Percentiles rank a stretch among this genome's conserved stretches.
These are phyloP conservation scores for Agrilus cyanescens DNA, from an alignment of 2,888 invertebrate genomes.

Conservation along the genomic window DNA sequence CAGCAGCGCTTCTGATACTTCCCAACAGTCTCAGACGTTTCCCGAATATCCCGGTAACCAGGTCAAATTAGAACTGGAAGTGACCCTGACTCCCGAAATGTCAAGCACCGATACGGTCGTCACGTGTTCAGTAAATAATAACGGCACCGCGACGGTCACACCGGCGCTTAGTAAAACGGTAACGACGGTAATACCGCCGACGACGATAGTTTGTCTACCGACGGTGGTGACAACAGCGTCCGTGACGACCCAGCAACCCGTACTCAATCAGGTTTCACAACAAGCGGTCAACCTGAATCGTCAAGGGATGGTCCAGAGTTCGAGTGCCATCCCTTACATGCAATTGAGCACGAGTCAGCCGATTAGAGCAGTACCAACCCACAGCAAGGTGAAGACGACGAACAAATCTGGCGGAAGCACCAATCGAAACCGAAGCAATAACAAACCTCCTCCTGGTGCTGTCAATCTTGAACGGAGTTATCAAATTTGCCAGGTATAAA, in stretches of 20 bases:
- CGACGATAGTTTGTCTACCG: constrained; percentile 40
- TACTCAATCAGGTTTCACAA: constrained; percentile 13
- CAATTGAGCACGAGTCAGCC: constrained; percentile 41
- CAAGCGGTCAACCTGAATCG: constrained; percentile 13
- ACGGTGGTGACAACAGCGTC: constrained; percentile 31
- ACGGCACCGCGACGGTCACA: constrained; percentile 25
- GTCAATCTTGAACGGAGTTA: constrained; percentile 90
- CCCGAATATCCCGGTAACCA: constrained; percentile 31
- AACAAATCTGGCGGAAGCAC: constrained; percentile 21
- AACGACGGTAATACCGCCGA: constrained; percentile 40
- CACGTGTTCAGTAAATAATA: constrained; percentile 40
- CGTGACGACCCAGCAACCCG: constrained; percentile 24
- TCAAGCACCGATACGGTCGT: constrained; percentile 38
- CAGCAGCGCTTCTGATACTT: constrained; percentile 8
- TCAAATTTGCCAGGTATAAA: constrained; percentile 75
- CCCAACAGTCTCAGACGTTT: constrained; percentile 21
- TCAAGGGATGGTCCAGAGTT: constrained; percentile 34
- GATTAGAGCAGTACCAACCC: constrained; percentile 37
- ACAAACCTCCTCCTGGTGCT: constrained; percentile 76
- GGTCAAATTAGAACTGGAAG: constrained; percentile 44
- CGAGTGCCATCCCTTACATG: constrained; percentile 39
- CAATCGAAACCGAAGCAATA: constrained; percentile 44
- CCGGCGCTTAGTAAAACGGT: constrained; percentile 29
- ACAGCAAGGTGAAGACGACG: constrained; percentile 30
- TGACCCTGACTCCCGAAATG: constrained; percentile 51